Evolutionary conservation across 2,888 invertebrate species (phyloP), one percentile per base, ranked within the genome.

Genomic region (Dryobota labecula): DNA sequence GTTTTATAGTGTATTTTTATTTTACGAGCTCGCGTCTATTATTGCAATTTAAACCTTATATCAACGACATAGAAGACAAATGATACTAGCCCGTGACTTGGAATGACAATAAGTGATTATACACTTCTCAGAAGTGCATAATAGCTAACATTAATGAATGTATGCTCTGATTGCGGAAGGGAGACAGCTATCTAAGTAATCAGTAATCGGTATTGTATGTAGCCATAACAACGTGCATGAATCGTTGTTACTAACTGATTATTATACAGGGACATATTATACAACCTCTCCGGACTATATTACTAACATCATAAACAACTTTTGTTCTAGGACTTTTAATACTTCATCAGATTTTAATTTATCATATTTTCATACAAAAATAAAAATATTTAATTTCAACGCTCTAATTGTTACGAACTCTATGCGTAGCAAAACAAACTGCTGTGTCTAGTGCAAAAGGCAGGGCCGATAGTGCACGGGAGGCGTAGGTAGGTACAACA

Each of bases 81-180:
- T 49, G 11, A 20, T 7, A 54, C 8, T 5, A 27, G 3, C n/a
- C 64, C 2, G n/a, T 36, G 13, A 24, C 72, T 45, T 43, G 27
- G 15, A 70, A 43, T 8, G n/a, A 38, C n/a, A 7, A 24, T 51
- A 63, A 43, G 41, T 60, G 18, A 7, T 27, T 58, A 54, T 36
- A 60, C 49, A 66, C 62, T 78, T 7, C n/a, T 60, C 24, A 60
- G 45, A 51, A 63, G 43, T 49, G 45, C 36, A 60, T 58, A 58
- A 54, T 53, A 43, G 20, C 27, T 41, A 24, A 36, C 4, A 47
- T 61, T 27, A 41, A 41, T 80, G 9, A 58, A 45, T 65, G 36
- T 43, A 41, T 57, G 36, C 43, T 57, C 30, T 18, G 47, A 57
- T 70, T 62, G 30, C 43, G 57, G 27, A 58, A 65, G 15, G 11